Base-by-base conservation (phyloP, 2,888 invertebrate genomes). In the Leptinotarsa juncta region DNA sequence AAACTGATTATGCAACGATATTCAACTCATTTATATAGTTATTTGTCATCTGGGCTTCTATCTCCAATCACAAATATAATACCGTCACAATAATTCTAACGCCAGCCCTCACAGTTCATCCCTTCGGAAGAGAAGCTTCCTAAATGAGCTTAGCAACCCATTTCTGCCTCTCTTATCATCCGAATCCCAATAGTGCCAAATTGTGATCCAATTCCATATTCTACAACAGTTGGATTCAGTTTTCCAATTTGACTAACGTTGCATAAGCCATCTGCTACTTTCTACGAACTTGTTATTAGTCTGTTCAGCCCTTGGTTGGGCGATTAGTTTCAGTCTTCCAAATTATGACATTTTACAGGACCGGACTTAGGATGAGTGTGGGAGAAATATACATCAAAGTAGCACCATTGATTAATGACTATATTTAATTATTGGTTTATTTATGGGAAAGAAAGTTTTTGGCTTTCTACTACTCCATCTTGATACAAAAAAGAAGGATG, bases 181-280 rank as follows among this genome's bases (percentile, higher is more conserved):
- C 62, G 62, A 62, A 62, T 62, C 26, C 62, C 62, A 62, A 62
- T 62, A 42, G 42, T 26, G 62, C 62, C 26, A 32, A 62, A 62
- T 62, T 62, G 62, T n/a, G 62, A 62, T 62, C 62, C 62, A 62
- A 62, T 62, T 62, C 18, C 62, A 42, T 42, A 42, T 62, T 62
- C 26, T 62, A 62, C 42, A 42, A 62, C 62, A 62, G 62, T 62
- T 42, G 62, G 62, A 62, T 26, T 62, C 32, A 62, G 62, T 62
- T 62, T 62, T 62, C 62, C 42, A 62, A 62, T 62, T n/a, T 62
- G 62, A 62, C 62, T 62, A 62, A 32, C 62, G 32, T 62, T 62
- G 62, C 62, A 62, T 62, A 32, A 62, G 62, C 62, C 62, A 62
- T 62, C 62, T 62, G 62, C 62, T 62, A 62, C 62, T 62, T 62